Evolutionary conservation across 2,888 invertebrate genomes (phyloP).

Genomic region (Drosophila barbarae): DNA sequence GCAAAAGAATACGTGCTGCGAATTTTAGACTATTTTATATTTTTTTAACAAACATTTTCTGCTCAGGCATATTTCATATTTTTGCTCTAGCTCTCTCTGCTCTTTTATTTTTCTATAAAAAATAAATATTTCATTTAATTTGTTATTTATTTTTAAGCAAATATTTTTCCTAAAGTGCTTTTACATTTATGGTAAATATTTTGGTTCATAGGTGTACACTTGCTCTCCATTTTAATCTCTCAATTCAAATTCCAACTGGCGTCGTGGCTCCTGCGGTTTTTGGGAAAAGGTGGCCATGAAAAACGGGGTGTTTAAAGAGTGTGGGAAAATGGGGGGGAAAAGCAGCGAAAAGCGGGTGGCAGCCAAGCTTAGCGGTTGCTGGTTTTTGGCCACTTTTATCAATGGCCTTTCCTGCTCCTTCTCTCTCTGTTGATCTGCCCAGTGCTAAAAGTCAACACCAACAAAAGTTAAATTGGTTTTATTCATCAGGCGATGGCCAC

Average conservation of each 20-base stretch:
- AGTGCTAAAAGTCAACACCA: constrained; percentile 25
- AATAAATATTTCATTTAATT: not conserved
- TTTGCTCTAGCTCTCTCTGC: no score
- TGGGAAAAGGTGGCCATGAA: constrained; percentile 38
- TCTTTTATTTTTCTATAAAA: not conserved
- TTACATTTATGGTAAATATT: not conserved
- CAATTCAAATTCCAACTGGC: constrained; percentile 62
- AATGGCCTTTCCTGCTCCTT: not conserved
- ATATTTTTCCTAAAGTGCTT: not conserved
- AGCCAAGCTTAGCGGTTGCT: constrained; percentile 24
- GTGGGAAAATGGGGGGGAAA: constrained; percentile 10
- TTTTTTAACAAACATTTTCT: not conserved
- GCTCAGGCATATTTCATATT: not conserved
- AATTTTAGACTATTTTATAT: no score
- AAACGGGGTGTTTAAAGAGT: constrained; percentile 13
- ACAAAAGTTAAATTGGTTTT: constrained; percentile 23
- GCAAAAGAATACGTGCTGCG: not conserved
- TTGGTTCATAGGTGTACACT: constrained; percentile 14
- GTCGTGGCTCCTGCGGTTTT: constrained; percentile 37
- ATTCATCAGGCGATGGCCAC: constrained; percentile 13
- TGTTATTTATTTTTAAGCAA: not conserved
- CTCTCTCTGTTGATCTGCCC: not conserved
- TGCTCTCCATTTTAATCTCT: constrained; percentile 64
- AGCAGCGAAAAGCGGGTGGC: constrained; percentile 10
- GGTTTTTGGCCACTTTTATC: constrained; percentile 32